Percentiles rank a stretch among this genome's conserved stretches.
Conservation (phyloP, 2,797 vertebrate genomes). For the Poecilia gillii region DNA sequence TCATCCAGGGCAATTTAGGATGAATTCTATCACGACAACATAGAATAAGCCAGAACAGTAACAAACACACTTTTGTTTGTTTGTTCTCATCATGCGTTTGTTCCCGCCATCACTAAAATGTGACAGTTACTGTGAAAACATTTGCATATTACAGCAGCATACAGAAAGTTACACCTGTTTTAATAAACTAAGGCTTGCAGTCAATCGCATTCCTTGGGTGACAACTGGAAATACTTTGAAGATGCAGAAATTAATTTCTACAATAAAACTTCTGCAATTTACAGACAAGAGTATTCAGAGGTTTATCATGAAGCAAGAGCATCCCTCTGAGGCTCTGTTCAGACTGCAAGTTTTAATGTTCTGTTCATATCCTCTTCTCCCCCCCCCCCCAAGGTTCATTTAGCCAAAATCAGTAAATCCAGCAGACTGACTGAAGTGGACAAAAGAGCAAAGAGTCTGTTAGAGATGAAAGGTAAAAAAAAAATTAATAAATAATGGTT, state of each 20-base stretch:
- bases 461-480: background rate
- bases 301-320: background rate
- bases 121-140: background rate
- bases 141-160: background rate
- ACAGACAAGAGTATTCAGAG: background rate
- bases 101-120: background rate
- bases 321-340: background rate
- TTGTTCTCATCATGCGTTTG: background rate
- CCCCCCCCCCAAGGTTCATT: background rate
- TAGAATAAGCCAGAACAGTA: slow-evolving; percentile 3
- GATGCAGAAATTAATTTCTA: background rate
- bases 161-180: background rate
- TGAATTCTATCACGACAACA: slow-evolving; percentile 22
- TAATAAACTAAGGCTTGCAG: background rate
- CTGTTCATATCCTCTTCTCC: background rate
- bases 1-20: slow-evolving; percentile 32
- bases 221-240: background rate
- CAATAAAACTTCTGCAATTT: background rate
- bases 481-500: background rate
- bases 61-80: background rate
- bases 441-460: background rate
- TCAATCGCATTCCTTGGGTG: background rate
- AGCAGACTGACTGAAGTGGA: background rate
- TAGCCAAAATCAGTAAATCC: background rate
- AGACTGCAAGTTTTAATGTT: background rate